Base-by-base conservation (phyloP, 2,797 vertebrate species). In the Petrocephalus schoutedeni region DNA sequence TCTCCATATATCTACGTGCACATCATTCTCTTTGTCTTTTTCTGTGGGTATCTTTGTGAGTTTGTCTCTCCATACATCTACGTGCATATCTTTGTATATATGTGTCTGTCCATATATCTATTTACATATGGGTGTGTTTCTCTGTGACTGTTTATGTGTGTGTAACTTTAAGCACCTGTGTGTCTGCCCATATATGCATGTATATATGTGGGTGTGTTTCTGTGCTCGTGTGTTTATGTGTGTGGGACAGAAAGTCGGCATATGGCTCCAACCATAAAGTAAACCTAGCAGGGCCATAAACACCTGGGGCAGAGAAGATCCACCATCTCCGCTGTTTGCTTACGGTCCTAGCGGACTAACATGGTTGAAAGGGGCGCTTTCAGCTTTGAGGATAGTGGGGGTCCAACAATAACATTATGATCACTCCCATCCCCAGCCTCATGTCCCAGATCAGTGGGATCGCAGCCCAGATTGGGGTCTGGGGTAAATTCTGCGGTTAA, bases 401-500 rank as follows among this genome's bases (percentile, higher is more conserved):
- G 84, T 93, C 93, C 93, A 94, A 92, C 88, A 87, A 92, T 91
- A 95, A 93, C 93, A 93, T 87, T 53, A 5, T 89, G 89, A 90
- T 89, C 93, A 93, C 91, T 89, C 91, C 90, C 90, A 91, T 88
- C 5, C 71, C 19, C 23, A 91, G 92, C 93, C 93, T 91, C 91
- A 82, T 87, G 87, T 90, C 89, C 88, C 77, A 88, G 90, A 92
- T 91, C 86, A 71, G 91, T 84, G 88, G 92, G 93, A 93, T 91
- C 92, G 90, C 80, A 90, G 91, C 89, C 91, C 93, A 92, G 91
- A 91, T 93, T 91, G 91, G 94, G 94, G 92, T 93, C 91, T 92
- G 91, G 92, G 93, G 90, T 94, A 93, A 89, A 91, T 93, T 90
- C 92, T 94, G 92, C 92, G 92, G 91, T 91, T 94, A 93, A 94